Evolutionary conservation across 2,113 vertebrate genomes (phyloP).

Genomic region (Pseudolaguvia tuberculata): DNA sequence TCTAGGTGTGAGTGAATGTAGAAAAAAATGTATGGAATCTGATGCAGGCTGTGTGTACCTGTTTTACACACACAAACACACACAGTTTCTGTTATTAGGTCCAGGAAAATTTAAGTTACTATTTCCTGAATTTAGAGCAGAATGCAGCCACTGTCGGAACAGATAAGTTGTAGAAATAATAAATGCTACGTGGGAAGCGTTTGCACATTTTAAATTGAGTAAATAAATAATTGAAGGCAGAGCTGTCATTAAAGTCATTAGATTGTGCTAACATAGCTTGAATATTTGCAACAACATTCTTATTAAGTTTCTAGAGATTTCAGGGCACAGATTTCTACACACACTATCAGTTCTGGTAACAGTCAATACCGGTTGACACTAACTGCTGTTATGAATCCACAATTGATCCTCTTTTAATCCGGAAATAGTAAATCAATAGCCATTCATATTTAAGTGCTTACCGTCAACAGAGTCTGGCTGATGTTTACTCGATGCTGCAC

Average conservation of each 20-base stretch:
- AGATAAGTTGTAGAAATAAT: neutral
- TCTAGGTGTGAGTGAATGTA: neutral
- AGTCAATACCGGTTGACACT: slow-evolving; percentile 11
- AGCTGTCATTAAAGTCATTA: neutral
- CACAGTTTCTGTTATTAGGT: neutral
- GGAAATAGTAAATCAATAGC: slow-evolving; percentile 25
- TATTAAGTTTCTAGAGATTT: neutral
- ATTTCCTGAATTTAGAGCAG: neutral
- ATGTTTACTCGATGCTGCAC: slow-evolving; percentile 15
- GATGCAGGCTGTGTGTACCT: neutral
- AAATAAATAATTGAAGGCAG: neutral
- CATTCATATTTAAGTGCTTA: slow-evolving; percentile 23
- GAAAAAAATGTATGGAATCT: neutral
- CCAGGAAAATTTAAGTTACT: neutral
- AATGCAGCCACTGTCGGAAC: no score
- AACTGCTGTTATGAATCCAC: slow-evolving; percentile 13
- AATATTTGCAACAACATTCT: neutral
- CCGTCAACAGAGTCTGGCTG: slow-evolving; percentile 22
- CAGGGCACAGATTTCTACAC: neutral
- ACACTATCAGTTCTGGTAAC: slow-evolving; percentile 4
- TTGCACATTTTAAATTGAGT: no score
- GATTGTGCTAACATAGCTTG: neutral
- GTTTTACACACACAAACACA: neutral
- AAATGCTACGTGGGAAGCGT: no score
- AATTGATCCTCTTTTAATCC: slow-evolving; percentile 22